Evolutionary conservation across 2,888 invertebrate species (phyloP), one percentile per base, ranked within the genome.

Genomic region (Anorthoa munda): DNA sequence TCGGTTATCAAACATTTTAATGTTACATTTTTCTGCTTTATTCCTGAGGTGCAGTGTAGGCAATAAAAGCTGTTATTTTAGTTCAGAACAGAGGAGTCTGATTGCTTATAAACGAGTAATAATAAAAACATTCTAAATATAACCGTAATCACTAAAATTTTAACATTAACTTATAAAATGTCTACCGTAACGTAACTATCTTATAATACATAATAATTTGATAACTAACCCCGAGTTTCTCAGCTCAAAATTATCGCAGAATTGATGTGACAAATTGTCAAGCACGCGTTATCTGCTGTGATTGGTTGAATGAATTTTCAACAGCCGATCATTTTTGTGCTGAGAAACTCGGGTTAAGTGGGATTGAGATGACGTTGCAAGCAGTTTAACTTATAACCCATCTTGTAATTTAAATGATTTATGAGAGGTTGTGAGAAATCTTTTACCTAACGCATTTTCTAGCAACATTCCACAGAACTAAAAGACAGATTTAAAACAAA

Each of bases 201-300:
- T 69, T 81, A 83, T 69, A 76, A 75, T 81, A 84, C 84, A 81
- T 69, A 76, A 65, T 78, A 75, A 80, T 81, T 84, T 75, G 73
- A 70, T 64, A 76, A 56, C 46, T 39, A n/a, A n/a, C n/a, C n/a
- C n/a, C n/a, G n/a, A n/a, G n/a, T n/a, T n/a, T n/a, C n/a, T n/a
- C n/a, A n/a, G n/a, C n/a, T n/a, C n/a, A n/a, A n/a, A n/a, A n/a
- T n/a, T n/a, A n/a, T n/a, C n/a, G n/a, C n/a, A n/a, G n/a, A n/a
- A n/a, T n/a, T n/a, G n/a, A n/a, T n/a, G n/a, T n/a, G n/a, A n/a
- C n/a, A n/a, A n/a, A n/a, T n/a, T n/a, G n/a, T n/a, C n/a, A n/a
- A n/a, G n/a, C n/a, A n/a, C n/a, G n/a, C n/a, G n/a, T n/a, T n/a
- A n/a, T n/a, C n/a, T n/a, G n/a, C n/a, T n/a, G n/a, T n/a, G n/a